These are phyloP conservation scores for Amphilophus citrinellus DNA, from an alignment of 2,113 vertebrate species.

Conservation along the genomic window DNA sequence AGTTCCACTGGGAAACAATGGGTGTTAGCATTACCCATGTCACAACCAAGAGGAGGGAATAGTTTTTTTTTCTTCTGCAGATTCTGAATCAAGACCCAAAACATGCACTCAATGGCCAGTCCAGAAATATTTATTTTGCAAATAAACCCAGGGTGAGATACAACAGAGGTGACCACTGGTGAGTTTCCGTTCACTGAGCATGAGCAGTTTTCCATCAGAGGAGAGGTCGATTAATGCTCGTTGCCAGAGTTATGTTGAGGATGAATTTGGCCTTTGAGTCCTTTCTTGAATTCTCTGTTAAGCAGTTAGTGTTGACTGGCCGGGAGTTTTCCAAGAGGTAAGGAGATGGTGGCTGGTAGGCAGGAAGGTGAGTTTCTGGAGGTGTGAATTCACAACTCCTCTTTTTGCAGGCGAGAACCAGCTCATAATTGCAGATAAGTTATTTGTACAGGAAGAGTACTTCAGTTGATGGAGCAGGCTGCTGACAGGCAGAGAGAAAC, in stretches of 20 bases:
- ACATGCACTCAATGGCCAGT: not conserved
- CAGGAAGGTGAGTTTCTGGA: not conserved
- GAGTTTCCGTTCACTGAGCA: not conserved
- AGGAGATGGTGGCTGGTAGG: not conserved
- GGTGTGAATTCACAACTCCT: not conserved
- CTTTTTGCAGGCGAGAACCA: not conserved
- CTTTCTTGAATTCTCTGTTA: not conserved
- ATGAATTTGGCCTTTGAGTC: not conserved
- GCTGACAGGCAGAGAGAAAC: not conserved
- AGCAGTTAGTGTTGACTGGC: not conserved
- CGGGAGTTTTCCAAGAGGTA: not conserved
- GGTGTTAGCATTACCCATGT: no score
- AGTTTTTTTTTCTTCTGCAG: not conserved
- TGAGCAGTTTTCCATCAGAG: not conserved
- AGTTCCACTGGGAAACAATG: not conserved
- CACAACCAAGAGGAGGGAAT: not conserved
- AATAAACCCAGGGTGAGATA: not conserved
- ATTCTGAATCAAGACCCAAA: not conserved
- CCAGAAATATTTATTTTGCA: not conserved
- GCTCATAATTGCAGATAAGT: not conserved
- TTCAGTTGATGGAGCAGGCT: not conserved
- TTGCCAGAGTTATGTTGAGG: not conserved
- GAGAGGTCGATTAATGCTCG: no score
- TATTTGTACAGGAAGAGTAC: not conserved
- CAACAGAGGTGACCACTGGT: not conserved